Base-by-base conservation (phyloP, 2,888 invertebrate genomes). In the Cactoblastis cactorum region DNA sequence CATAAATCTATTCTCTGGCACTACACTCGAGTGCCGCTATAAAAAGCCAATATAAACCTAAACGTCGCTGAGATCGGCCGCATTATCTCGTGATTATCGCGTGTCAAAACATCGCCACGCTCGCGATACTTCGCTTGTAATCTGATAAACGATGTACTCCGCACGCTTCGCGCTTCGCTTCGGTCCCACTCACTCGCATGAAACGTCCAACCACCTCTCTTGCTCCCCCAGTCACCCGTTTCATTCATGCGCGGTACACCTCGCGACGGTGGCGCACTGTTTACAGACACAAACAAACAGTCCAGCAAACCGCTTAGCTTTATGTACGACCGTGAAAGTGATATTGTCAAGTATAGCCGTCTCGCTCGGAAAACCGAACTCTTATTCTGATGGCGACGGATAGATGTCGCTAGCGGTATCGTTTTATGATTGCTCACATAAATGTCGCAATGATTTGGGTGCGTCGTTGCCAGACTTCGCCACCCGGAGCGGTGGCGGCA, bases 91-190 rank as follows among this genome's bases (percentile, higher is more conserved):
- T 87, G 88, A 90, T 90, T 90, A 90, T 90, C 90, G 88, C 88
- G 89, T 90, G 90, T 90, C 90, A 90, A 90, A 90, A 90, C 90
- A 90, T 90, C 86, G 84, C 86, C 89, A 88, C 87, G 84, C 88
- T 87, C 85, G 86, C 90, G 87, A 88, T 90, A 89, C 89, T 88
- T 88, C 88, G 88, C 88, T 84, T 90, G 87, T 88, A 90, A 90
- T 90, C 89, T 87, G 89, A 90, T 90, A 90, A 90, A 88, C 88
- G 91, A 91, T 90, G 90, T 90, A 91, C 90, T 80, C 84, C 82
- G 83, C 79, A 82, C 81, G 82, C 83, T 81, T 87, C 84, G 80
- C 80, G 80, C 85, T 82, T 63, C 61, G 64, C 52, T 65, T 56
- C 65, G 55, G 61, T 84, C 83, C 61, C 69, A 56, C 59, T 87